Base-by-base conservation (phyloP, 2,797 vertebrate genomes). In the Crax fasciolata region DNA sequence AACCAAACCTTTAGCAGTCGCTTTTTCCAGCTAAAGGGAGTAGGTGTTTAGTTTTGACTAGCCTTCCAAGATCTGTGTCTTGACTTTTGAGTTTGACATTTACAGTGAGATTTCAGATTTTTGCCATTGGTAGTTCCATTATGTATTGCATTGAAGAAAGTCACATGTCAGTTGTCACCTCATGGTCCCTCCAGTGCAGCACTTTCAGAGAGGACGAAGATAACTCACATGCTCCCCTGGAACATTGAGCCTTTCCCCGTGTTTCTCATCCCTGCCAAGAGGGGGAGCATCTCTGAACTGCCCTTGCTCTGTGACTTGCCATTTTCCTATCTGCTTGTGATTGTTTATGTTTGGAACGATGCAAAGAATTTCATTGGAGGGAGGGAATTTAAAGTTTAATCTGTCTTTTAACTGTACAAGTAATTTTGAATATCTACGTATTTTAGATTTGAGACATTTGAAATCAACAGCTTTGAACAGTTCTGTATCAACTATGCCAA, bases 401-500 rank as follows among this genome's bases (percentile, higher is more conserved):
- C 18, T 38, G 15, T 21, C 48, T 63, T 87, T 79, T 19, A 27
- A 51, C 43, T 87, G 52, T 83, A 38, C 20, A 83, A 83, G 39
- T 90, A 86, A 81, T 92, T 92, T 88, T 90, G 63, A 70, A 12
- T 93, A 46, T 93, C 51, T 97, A 82, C 44, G 4, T 94, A 70
- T 97, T 97, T 91, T 96, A 99, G 99, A 96, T 99, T 99, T 98
- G 99, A 99, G 97, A 99, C 99, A 3, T 99, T 99, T 79, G 99
- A 99, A 96, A 99, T 99, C 98, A 99, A 99, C 98, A 99, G 99
- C 97, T 99, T 99, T 97, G 99, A 99, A 97, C 99, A 99, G 96
- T 99, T 99, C 97, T 99, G 99, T 94, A 99, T 99, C 95, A 99
- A 99, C 98, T 99, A 99, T 52, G 99, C 99, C 94, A 99, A 99